These are phyloP conservation scores for Scaptomyza flava DNA, from an alignment of 2,888 invertebrate genomes.

Conservation along the genomic window DNA sequence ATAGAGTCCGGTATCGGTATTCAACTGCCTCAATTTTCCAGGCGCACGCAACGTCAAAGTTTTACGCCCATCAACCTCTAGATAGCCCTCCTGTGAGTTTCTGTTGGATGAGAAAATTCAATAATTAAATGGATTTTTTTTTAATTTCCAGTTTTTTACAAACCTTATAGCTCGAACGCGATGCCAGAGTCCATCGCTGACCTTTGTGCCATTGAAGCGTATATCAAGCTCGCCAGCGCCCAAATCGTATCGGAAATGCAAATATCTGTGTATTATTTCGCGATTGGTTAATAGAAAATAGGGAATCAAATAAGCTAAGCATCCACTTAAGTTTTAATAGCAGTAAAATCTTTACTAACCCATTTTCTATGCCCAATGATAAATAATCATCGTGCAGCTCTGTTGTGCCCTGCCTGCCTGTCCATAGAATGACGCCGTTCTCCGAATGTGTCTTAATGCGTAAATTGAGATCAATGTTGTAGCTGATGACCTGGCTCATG, in stretches of 20 bases:
- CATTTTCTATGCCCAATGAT: constrained; percentile 92
- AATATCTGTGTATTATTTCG: constrained; percentile 65
- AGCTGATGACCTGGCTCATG: constrained; percentile 92
- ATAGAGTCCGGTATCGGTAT: constrained; percentile 94
- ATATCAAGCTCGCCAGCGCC: constrained; percentile 94
- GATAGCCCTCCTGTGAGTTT: constrained; percentile 92
- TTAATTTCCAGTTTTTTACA: not conserved
- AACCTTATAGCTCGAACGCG: constrained; percentile 90
- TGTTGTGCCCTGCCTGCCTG: constrained; percentile 88
- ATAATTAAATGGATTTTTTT: not conserved
- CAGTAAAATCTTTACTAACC: constrained; percentile 81
- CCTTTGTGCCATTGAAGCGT: constrained; percentile 92
- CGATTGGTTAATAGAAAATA: not conserved
- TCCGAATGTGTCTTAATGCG: constrained; percentile 90
- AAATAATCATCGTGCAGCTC: constrained; percentile 90
- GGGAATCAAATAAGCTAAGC: too few relatives aligned
- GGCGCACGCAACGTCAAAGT: constrained; percentile 92
- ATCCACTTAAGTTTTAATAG: too few relatives aligned
- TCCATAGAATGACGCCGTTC: constrained; percentile 93
- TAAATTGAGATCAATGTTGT: constrained; percentile 94
- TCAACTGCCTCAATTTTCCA: constrained; percentile 92
- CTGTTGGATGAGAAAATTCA: constrained; percentile 84
- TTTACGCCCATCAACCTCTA: constrained; percentile 95
- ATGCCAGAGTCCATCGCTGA: constrained; percentile 95
- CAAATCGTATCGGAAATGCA: constrained; percentile 90